Base-by-base conservation (phyloP, 2,888 invertebrate species). In the Camptogramma bilineatum region DNA sequence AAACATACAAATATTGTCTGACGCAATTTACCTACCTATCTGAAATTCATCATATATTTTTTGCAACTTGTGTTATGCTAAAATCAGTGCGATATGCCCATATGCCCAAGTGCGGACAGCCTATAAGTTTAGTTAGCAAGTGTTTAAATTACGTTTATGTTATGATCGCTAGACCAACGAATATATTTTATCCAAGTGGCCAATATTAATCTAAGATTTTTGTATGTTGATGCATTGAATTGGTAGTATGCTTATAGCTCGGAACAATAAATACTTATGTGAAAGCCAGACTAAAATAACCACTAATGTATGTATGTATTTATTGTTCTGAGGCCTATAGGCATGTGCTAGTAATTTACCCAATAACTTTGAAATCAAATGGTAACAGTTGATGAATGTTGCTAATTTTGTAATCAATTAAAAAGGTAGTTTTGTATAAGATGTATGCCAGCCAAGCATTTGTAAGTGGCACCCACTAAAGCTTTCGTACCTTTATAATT, bases 121-220 rank as follows among this genome's bases (percentile, higher is more conserved):
- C 13, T 4, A 13, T 13, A 13, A 13, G 13, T 13, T 13, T 39
- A 13, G 0, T 39, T 39, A 13, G 9, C 0, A 13, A 39, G 34
- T 39, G 13, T 39, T 28, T 4, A 28, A 28, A 44, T 17, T 51
- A 50, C 42, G 17, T 19, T 44, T 24, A 28, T n/a, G 8, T 0
- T 28, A 44, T 9, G 9, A 50, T 44, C 46, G 51, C 71, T 58
- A 69, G 61, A 71, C 69, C 79, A 78, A 73, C 75, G 76, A 78
- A 78, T 71, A 55, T 28, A 0, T 47, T 60, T 62, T 68, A 52
- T 53, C 57, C 31, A 69, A 65, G 70, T 74, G 76, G 74, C 75
- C 75, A 76, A 76, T 68, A 62, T 44, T 65, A 53, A 19, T 19
- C 16, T 10, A 42, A 44, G 21, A 42, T 21, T 52, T 34, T 52